Evolutionary conservation across 2,888 invertebrate species (phyloP).

Genomic region (Drosophila imparisetae): DNA sequence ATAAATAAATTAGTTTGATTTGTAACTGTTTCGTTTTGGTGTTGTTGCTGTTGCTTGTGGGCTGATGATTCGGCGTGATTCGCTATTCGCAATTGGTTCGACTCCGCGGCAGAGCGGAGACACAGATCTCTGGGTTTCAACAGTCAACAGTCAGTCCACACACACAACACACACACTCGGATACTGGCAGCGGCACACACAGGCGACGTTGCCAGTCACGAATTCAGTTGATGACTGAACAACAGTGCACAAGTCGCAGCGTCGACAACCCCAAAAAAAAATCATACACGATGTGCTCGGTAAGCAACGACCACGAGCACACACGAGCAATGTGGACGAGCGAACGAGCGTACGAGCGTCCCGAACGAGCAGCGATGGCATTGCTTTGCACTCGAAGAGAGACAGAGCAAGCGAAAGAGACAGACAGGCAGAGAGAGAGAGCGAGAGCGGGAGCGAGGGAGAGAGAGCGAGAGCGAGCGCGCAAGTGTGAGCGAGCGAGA

Average conservation of each 20-base stretch:
- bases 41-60: constrained; percentile 24
- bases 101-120: constrained; percentile 34
- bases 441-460: constrained; percentile 15
- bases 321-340: constrained; percentile 14
- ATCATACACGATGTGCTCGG: constrained; percentile 25
- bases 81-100: constrained; percentile 25
- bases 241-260: constrained; percentile 84
- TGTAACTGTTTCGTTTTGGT: constrained; percentile 39
- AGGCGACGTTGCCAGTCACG: constrained; percentile 85
- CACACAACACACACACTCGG: constrained; percentile 45
- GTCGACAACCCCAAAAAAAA: constrained; percentile 82
- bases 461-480: constrained; percentile 17
- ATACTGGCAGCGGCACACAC: constrained; percentile 74
- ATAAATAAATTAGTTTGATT: constrained; percentile 21
- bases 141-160: constrained; percentile 51
- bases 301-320: constrained; percentile 36
- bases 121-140: constrained; percentile 34
- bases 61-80: constrained; percentile 31
- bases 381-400: constrained; percentile 40
- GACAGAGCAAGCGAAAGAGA: constrained; percentile 12
- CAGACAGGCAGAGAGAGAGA: constrained; percentile 22
- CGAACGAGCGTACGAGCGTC: constrained; percentile 16
- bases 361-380: constrained; percentile 22
- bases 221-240: constrained; percentile 85
- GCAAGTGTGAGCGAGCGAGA: constrained; percentile 20